These are phyloP conservation scores for Therioaphis trifolii DNA, from an alignment of 2,888 invertebrate species.

Conservation along the genomic window DNA sequence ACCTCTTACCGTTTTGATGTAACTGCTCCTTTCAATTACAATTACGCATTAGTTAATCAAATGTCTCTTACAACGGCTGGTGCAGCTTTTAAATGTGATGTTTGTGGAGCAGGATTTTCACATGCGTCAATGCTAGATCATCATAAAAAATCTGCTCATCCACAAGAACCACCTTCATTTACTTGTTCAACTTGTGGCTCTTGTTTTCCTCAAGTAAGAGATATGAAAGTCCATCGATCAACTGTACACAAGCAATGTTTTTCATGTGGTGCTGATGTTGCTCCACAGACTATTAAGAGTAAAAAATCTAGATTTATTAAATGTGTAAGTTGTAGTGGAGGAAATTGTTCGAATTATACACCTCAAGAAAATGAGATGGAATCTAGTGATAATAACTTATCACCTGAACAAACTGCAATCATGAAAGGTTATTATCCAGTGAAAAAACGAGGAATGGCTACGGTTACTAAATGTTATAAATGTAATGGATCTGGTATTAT, in stretches of 20 bases:
- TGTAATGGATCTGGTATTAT: slow-evolving; percentile 90
- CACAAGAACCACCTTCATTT: slow-evolving; percentile 68
- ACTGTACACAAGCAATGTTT: slow-evolving; percentile 69
- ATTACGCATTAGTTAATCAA: slow-evolving; percentile 87
- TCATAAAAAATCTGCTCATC: slow-evolving; percentile 73
- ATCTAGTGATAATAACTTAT: slow-evolving; percentile 57
- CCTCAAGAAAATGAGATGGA: slow-evolving; percentile 60
- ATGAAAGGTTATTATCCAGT: slow-evolving; percentile 78
- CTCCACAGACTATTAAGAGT: slow-evolving; percentile 66
- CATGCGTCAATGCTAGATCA: slow-evolving; percentile 85
- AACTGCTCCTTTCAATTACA: slow-evolving; percentile 72
- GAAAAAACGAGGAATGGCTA: slow-evolving; percentile 83
- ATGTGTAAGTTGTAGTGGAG: slow-evolving; percentile 67
- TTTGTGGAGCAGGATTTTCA: slow-evolving; percentile 86
- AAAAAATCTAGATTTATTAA: slow-evolving; percentile 67
- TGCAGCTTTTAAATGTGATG: slow-evolving; percentile 88
- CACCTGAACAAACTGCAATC: slow-evolving; percentile 65
- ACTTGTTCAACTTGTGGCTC: slow-evolving; percentile 71
- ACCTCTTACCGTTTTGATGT: slow-evolving; percentile 71
- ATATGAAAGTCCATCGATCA: slow-evolving; percentile 71
- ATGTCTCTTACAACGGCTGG: slow-evolving; percentile 79
- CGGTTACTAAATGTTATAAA: slow-evolving; percentile 88
- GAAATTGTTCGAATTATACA: slow-evolving; percentile 57
- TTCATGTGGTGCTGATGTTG: slow-evolving; percentile 67
- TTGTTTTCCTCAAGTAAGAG: slow-evolving; percentile 70